Conservation (phyloP, 1,140 invertebrate species). For the Diorhabda carinulata region DNA sequence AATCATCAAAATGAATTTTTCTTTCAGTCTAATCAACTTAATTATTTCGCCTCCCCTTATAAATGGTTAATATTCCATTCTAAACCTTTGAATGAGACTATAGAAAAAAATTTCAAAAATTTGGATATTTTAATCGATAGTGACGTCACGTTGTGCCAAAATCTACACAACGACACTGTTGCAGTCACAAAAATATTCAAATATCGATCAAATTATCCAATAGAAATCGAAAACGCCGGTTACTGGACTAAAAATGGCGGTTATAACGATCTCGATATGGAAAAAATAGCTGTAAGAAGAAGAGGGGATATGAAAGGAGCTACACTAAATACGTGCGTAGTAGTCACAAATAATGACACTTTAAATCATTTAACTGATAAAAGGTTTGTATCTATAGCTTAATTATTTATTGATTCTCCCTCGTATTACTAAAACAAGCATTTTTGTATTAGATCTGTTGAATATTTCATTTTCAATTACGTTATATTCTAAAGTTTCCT, state of each 20-base stretch:
- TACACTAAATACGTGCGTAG: slow-evolving; percentile 50
- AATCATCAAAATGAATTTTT: background rate
- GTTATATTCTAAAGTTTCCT: background rate
- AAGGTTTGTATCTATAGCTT: slow-evolving; percentile 40
- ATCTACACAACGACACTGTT: slow-evolving; percentile 17
- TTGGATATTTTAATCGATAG: slow-evolving; percentile 40
- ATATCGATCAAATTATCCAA: slow-evolving; percentile 7
- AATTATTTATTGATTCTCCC: background rate
- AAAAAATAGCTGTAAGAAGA: slow-evolving; percentile 32
- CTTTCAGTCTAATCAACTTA: slow-evolving; percentile 7
- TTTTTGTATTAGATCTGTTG: background rate
- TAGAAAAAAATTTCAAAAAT: slow-evolving; percentile 17
- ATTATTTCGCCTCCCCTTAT: slow-evolving; percentile 10
- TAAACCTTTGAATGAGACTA: background rate
- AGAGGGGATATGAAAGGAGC: slow-evolving; percentile 48
- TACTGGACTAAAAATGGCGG: slow-evolving; percentile 23
- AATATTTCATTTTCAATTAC: background rate
- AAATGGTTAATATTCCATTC: slow-evolving; percentile 9
- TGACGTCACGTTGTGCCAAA: slow-evolving; percentile 35
- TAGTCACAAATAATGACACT: slow-evolving; percentile 57
- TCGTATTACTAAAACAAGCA: background rate
- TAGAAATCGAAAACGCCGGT: slow-evolving; percentile 35
- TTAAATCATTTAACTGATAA: slow-evolving; percentile 59
- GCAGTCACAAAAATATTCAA: slow-evolving; percentile 38
- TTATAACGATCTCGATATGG: slow-evolving; percentile 17